Conservation (phyloP, 2,113 vertebrate genomes). For the Psittacula cyanocephala region DNA sequence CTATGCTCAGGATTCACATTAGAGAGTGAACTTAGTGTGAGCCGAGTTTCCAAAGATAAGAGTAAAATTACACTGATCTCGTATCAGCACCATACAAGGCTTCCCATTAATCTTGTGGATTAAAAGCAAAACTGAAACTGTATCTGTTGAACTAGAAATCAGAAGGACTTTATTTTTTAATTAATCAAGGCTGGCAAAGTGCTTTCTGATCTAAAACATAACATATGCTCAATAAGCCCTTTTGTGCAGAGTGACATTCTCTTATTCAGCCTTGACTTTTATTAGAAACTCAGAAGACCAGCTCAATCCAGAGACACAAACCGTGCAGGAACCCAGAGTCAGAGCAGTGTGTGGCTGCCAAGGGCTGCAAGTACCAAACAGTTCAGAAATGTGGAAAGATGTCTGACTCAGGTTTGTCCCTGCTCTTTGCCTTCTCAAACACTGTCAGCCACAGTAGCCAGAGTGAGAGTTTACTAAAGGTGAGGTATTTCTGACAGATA, state of each 20-base stretch:
- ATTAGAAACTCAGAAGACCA: not conserved
- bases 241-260: not conserved
- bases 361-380: not conserved
- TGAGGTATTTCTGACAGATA: not conserved
- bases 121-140: slow-evolving; percentile 2
- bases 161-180: not conserved
- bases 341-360: not conserved
- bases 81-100: not conserved
- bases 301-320: not conserved
- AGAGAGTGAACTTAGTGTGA: not conserved
- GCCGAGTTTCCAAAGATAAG: not conserved
- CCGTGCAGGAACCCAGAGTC: not conserved
- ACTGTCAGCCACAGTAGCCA: not conserved
- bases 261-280: slow-evolving; percentile 1
- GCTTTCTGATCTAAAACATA: not conserved
- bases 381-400: not conserved
- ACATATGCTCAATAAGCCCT: not conserved
- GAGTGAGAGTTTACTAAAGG: not conserved
- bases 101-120: not conserved
- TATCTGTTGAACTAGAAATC: slow-evolving; percentile 2
- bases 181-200: not conserved
- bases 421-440: not conserved
- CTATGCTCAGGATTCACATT: not conserved
- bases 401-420: not conserved
- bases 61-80: slow-evolving; percentile 4